Conservation (phyloP, 2,797 vertebrate species). For the Siniperca scherzeri region DNA sequence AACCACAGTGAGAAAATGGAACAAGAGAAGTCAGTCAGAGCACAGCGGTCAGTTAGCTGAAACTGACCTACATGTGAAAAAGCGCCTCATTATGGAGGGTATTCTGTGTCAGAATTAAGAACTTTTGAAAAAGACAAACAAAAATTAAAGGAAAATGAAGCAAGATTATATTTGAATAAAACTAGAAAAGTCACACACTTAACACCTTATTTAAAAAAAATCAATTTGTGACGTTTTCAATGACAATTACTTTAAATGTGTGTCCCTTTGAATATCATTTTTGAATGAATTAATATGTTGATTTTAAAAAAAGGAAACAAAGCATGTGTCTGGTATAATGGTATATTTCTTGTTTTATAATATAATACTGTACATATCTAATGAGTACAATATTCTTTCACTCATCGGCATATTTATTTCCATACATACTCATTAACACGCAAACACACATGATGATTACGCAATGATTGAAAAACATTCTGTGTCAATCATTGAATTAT, state of each 20-base stretch:
- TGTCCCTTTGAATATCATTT: not conserved
- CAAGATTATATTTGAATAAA: not conserved
- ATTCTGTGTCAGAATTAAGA: not conserved
- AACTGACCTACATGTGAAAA: slow-evolving; percentile 60
- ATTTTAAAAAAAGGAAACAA: not conserved
- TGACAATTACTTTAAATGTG: not conserved
- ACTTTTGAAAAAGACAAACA: not conserved
- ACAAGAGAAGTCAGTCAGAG: slow-evolving; percentile 49
- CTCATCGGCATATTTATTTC: not conserved
- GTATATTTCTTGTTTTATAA: not conserved
- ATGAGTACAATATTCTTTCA: not conserved
- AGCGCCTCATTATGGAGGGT: slow-evolving; percentile 12
- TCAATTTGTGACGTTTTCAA: not conserved
- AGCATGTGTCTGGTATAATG: not conserved
- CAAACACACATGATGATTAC: not conserved
- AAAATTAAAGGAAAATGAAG: no score
- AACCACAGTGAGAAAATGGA: slow-evolving; percentile 57
- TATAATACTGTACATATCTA: not conserved
- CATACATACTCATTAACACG: not conserved
- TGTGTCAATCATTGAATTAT: not conserved
- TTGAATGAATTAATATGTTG: not conserved
- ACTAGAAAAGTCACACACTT: not conserved
- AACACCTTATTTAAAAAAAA: not conserved
- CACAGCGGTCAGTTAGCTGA: slow-evolving; percentile 51
- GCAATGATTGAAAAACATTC: slow-evolving; percentile 28